Percentiles rank a stretch among this genome's conserved stretches.
These are phyloP conservation scores for Leptinotarsa lineolata DNA, from an alignment of 1,140 invertebrate genomes.

Conservation along the genomic window DNA sequence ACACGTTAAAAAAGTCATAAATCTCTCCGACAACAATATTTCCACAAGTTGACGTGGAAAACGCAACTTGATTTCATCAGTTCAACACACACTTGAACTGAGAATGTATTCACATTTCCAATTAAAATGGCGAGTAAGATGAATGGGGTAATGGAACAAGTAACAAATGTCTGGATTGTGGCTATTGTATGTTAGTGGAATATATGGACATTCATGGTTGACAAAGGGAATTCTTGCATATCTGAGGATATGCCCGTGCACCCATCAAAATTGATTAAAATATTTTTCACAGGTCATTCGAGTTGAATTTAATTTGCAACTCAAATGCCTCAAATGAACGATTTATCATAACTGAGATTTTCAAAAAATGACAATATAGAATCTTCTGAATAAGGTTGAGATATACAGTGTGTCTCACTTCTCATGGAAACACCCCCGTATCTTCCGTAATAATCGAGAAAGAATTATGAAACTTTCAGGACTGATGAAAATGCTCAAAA, in stretches of 20 bases:
- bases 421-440: too few species aligned
- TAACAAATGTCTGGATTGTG: not conserved
- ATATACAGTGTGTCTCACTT: too few species aligned
- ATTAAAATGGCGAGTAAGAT: slow-evolving; percentile 1
- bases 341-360: too few species aligned
- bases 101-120: slow-evolving; percentile 2
- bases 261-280: too few species aligned
- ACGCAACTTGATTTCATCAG: slow-evolving; percentile 3
- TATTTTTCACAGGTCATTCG: too few species aligned
- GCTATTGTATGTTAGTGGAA: not conserved
- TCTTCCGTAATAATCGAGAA: too few species aligned
- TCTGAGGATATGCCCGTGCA: not conserved
- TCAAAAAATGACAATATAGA: too few species aligned
- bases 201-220: slow-evolving; percentile 1
- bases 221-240: not conserved
- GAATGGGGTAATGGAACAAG: not conserved
- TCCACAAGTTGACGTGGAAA: slow-evolving; percentile 8
- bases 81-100: not conserved
- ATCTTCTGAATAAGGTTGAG: too few species aligned
- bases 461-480: too few species aligned
- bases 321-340: too few species aligned
- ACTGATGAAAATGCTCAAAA: too few species aligned
- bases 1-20: not conserved
- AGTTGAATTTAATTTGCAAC: too few species aligned
- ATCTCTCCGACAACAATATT: not conserved